Conservation (phyloP, 2,113 vertebrate genomes). For the Oxygymnocypris stewartii region DNA sequence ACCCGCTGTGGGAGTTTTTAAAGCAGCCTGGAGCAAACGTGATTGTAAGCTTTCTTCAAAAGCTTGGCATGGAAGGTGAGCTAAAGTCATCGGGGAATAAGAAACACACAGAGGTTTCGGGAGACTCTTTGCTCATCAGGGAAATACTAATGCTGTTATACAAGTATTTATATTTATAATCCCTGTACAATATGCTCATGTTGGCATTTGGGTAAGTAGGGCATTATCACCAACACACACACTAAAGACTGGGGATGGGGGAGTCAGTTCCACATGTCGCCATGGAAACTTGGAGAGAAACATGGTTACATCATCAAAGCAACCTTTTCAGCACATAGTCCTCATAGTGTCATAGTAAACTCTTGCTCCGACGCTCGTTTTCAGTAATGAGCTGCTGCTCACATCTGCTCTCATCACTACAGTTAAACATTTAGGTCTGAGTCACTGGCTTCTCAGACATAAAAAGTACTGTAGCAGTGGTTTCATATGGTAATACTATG, state of each 20-base stretch:
- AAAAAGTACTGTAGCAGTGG: neutral
- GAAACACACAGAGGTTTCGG: slow-evolving; percentile 2
- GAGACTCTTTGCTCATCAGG: slow-evolving; percentile 18
- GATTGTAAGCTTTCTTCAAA: neutral
- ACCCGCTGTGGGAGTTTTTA: slow-evolving; percentile 37
- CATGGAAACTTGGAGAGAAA: slow-evolving; percentile 35
- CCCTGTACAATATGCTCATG: slow-evolving; percentile 8
- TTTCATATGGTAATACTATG: neutral
- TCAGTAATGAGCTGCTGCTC: neutral
- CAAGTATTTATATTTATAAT: slow-evolving; percentile 36
- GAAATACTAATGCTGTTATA: slow-evolving; percentile 12
- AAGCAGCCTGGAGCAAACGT: slow-evolving; percentile 19
- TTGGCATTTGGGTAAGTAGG: slow-evolving; percentile 45
- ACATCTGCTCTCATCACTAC: neutral
- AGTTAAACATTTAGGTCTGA: neutral
- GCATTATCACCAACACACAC: slow-evolving; percentile 22
- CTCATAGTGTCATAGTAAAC: slow-evolving; percentile 8
- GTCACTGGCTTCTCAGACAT: neutral
- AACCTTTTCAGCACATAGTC: slow-evolving; percentile 8
- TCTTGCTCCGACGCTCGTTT: neutral
- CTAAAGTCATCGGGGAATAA: neutral
- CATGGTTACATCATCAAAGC: slow-evolving; percentile 33
- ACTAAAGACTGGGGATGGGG: neutral
- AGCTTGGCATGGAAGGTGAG: slow-evolving; percentile 7
- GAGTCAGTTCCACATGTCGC: slow-evolving; percentile 1